Evolutionary conservation across 2,113 vertebrate genomes (phyloP).

Genomic region (Neodontobutis hainanensis): DNA sequence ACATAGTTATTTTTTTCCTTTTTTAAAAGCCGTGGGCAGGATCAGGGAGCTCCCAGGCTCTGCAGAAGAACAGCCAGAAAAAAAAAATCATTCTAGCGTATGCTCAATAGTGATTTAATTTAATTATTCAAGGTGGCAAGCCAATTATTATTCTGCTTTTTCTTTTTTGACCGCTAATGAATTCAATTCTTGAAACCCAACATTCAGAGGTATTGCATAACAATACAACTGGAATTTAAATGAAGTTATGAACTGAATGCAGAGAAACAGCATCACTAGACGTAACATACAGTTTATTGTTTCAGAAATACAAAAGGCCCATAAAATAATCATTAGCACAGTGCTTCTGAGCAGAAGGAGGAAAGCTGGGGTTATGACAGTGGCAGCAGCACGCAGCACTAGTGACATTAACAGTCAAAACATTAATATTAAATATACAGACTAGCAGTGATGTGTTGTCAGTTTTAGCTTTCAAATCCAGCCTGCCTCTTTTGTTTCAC

Average conservation of each 20-base stretch:
- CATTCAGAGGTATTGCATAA: background rate
- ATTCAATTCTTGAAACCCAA: background rate
- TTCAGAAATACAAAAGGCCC: background rate
- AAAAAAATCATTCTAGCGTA: background rate
- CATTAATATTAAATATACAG: background rate
- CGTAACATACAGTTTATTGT: background rate
- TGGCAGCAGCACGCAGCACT: background rate
- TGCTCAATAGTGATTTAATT: background rate
- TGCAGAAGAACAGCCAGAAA: background rate
- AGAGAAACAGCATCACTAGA: too few species aligned
- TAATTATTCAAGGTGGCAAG: constrained; percentile 2
- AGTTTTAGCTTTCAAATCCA: background rate
- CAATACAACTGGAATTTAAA: background rate
- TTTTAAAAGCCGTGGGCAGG: background rate
- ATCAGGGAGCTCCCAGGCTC: background rate
- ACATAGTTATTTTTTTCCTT: background rate
- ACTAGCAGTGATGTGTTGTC: background rate
- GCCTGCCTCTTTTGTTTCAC: background rate
- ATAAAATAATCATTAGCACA: background rate
- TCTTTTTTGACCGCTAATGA: background rate
- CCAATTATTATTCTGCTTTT: background rate
- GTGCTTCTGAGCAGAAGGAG: background rate
- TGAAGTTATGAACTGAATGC: background rate
- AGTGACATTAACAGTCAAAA: constrained; percentile 4
- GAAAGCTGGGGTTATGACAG: background rate